These are phyloP conservation scores for Dolichopus griseipennis DNA, from an alignment of 2,888 invertebrate species.

Conservation along the genomic window DNA sequence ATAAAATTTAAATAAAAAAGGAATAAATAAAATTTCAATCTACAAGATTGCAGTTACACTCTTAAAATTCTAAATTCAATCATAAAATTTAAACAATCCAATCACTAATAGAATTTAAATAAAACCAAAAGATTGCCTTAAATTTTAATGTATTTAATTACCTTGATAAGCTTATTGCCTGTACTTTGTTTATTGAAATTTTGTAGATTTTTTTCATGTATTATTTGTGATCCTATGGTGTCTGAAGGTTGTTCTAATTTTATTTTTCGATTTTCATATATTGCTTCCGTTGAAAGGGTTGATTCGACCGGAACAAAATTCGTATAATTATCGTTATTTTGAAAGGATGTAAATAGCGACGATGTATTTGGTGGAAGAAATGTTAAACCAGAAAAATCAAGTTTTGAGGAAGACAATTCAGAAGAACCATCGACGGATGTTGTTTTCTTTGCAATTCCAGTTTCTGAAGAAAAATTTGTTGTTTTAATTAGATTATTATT, in stretches of 20 bases:
- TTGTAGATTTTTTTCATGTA: constrained; percentile 18
- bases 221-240: constrained; percentile 20
- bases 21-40: too few species aligned
- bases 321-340: background rate
- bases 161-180: background rate
- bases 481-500: constrained; percentile 18
- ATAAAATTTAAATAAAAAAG: too few species aligned
- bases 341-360: background rate
- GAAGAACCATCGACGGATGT: background rate
- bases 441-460: constrained; percentile 11
- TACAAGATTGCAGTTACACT: too few species aligned
- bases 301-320: background rate
- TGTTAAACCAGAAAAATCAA: background rate
- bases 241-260: too few species aligned
- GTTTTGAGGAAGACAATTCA: background rate
- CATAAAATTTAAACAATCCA: too few species aligned
- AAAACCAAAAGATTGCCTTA: too few species aligned
- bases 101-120: too few species aligned
- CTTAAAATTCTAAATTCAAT: too few species aligned
- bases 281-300: background rate
- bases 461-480: constrained; percentile 18
- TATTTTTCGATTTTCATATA: background rate
- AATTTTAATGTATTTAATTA: too few species aligned
- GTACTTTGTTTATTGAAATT: background rate
- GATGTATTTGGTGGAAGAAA: background rate